Evolutionary conservation across 1,140 invertebrate species (phyloP).

Genomic region (Pseudobourletiella spinata): DNA sequence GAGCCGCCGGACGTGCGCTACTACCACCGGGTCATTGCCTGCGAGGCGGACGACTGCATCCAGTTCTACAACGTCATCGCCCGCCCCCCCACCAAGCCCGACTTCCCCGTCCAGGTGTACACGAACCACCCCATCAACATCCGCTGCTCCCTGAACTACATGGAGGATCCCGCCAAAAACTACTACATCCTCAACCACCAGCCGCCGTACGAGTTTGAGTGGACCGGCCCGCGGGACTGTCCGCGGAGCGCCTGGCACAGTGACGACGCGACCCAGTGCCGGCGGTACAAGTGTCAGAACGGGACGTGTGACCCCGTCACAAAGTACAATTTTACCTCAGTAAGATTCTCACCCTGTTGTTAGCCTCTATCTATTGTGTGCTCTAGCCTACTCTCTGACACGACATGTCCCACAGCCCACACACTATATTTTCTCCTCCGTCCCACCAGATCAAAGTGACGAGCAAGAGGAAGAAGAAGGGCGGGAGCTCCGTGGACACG

Average conservation of each 20-base stretch:
- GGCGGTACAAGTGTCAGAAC: neutral
- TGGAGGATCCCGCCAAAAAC: neutral
- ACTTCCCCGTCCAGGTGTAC: neutral
- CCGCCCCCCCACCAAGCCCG: neutral
- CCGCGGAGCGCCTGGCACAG: neutral
- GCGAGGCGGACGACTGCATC: neutral
- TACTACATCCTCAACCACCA: neutral
- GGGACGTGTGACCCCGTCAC: neutral
- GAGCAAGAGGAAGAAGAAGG: too few species aligned
- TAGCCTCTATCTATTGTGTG: too few species aligned
- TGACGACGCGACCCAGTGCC: neutral
- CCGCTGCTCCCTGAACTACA: neutral
- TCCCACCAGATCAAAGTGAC: neutral
- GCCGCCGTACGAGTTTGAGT: neutral
- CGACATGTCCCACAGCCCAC: neutral
- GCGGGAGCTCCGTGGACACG: too few species aligned
- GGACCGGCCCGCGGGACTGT: neutral
- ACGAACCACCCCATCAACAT: neutral
- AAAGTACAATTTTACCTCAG: neutral
- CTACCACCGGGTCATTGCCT: neutral
- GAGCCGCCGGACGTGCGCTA: neutral
- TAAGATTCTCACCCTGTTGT: too few species aligned
- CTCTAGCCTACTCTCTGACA: too few species aligned
- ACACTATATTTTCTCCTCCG: neutral
- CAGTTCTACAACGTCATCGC: neutral